These are phyloP conservation scores for Callosobruchus maculatus DNA, from an alignment of 2,888 invertebrate species.

Conservation along the genomic window DNA sequence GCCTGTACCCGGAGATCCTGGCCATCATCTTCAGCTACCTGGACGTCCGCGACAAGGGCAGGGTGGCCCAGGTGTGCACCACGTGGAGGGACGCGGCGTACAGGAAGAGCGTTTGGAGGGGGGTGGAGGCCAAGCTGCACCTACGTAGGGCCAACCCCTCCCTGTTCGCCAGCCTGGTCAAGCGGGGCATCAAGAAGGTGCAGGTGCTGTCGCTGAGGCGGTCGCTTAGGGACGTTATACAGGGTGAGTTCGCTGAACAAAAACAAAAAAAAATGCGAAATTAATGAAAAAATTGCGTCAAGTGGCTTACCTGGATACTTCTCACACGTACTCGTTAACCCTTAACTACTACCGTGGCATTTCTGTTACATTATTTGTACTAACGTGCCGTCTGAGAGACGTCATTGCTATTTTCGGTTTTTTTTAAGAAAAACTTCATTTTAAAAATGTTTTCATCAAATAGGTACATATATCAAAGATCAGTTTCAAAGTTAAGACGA, in stretches of 20 bases:
- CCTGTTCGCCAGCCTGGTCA: slow-evolving; percentile 80
- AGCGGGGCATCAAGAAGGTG: slow-evolving; percentile 82
- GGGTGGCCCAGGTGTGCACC: slow-evolving; percentile 85
- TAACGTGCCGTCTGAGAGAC: too few species aligned
- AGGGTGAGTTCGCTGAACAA: slow-evolving; percentile 48
- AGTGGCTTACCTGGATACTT: too few species aligned
- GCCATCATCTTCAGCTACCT: slow-evolving; percentile 89
- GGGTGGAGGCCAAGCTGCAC: slow-evolving; percentile 88
- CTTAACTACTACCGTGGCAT: too few species aligned
- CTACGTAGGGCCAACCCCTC: slow-evolving; percentile 78
- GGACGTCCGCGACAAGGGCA: slow-evolving; percentile 83
- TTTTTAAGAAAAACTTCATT: too few species aligned
- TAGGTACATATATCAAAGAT: too few species aligned
- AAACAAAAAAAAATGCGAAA: too few species aligned
- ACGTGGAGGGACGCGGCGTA: slow-evolving; percentile 92
- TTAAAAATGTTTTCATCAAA: too few species aligned
- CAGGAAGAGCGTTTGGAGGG: slow-evolving; percentile 89
- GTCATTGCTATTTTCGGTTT: too few species aligned
- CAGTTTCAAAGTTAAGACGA: too few species aligned
- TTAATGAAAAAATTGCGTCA: too few species aligned
- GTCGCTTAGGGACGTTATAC: slow-evolving; percentile 80
- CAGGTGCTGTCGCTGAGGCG: slow-evolving; percentile 84
- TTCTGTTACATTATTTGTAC: too few species aligned
- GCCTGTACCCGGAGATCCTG: slow-evolving; percentile 88
- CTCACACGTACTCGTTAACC: too few species aligned